Evolutionary conservation across 2,113 vertebrate species (phyloP).

Genomic region (Mesoclemmys tuberculata): DNA sequence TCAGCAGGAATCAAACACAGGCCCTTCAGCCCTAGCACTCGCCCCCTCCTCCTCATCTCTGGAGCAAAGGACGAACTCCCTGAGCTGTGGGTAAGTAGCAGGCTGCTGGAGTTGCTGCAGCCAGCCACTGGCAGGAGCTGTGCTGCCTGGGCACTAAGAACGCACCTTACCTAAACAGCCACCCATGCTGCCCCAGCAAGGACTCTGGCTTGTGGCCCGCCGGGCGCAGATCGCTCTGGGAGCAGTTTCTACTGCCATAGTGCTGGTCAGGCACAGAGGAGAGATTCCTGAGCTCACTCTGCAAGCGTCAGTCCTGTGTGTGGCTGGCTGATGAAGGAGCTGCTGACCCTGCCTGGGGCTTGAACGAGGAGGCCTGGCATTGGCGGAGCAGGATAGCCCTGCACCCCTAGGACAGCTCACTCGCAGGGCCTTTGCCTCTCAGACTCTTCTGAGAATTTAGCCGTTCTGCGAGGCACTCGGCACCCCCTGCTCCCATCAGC

Average conservation of each 20-base stretch:
- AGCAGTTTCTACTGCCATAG: background rate
- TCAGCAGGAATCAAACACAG: background rate
- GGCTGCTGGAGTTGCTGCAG: background rate
- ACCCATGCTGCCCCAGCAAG: fast-evolving
- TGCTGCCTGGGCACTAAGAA: background rate
- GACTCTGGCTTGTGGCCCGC: fast-evolving
- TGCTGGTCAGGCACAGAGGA: background rate
- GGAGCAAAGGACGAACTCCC: background rate
- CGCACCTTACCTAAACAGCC: background rate
- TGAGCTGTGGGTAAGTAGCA: background rate
- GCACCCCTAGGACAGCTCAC: background rate
- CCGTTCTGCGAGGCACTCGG: background rate
- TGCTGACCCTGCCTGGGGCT: no score
- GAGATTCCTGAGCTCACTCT: background rate
- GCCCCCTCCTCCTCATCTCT: background rate
- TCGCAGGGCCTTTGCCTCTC: background rate
- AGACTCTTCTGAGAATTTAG: background rate
- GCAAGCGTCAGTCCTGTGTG: background rate
- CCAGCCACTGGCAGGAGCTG: background rate
- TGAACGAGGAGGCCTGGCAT: background rate
- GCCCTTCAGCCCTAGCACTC: background rate
- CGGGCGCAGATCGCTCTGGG: fast-evolving
- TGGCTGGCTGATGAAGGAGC: background rate
- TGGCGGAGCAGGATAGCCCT: background rate
- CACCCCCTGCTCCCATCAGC: background rate